Percentiles rank a stretch among this genome's conserved stretches.
Evolutionary conservation across 2,797 vertebrate genomes (phyloP).

Genomic region (Clamator glandarius): DNA sequence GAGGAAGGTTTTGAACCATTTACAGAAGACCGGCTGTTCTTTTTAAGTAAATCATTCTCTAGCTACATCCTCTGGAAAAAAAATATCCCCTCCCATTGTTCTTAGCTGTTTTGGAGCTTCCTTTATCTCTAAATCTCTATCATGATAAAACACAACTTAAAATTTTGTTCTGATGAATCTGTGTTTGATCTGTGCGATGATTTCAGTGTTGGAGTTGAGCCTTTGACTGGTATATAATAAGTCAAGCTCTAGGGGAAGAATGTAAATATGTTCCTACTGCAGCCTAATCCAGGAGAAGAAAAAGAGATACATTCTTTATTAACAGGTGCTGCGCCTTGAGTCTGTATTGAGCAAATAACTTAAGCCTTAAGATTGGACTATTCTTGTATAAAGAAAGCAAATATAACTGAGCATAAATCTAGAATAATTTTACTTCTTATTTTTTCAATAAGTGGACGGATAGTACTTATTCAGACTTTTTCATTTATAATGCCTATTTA

Average conservation of each 20-base stretch:
- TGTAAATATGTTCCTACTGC: neutral
- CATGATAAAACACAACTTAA: neutral
- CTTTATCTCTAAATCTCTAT: neutral
- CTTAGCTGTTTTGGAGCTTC: neutral
- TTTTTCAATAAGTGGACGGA: neutral
- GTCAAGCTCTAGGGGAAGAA: neutral
- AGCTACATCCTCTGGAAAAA: neutral
- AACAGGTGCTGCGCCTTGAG: neutral
- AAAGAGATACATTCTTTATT: neutral
- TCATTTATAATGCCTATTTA: slow-evolving; percentile 42
- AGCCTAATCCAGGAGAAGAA: neutral
- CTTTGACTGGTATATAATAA: neutral
- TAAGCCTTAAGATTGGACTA: neutral
- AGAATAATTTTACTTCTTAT: neutral
- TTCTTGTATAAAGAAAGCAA: slow-evolving; percentile 25
- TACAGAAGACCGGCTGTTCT: neutral
- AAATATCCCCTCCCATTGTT: neutral
- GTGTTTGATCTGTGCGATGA: neutral
- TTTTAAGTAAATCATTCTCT: neutral
- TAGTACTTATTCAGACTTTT: slow-evolving; percentile 19
- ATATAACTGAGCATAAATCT: neutral
- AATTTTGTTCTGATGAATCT: neutral
- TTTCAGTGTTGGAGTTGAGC: neutral
- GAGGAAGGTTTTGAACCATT: neutral
- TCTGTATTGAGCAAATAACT: slow-evolving; percentile 22